These are phyloP conservation scores for Ictalurus punctatus DNA, from an alignment of 2,113 vertebrate genomes.

Conservation along the genomic window DNA sequence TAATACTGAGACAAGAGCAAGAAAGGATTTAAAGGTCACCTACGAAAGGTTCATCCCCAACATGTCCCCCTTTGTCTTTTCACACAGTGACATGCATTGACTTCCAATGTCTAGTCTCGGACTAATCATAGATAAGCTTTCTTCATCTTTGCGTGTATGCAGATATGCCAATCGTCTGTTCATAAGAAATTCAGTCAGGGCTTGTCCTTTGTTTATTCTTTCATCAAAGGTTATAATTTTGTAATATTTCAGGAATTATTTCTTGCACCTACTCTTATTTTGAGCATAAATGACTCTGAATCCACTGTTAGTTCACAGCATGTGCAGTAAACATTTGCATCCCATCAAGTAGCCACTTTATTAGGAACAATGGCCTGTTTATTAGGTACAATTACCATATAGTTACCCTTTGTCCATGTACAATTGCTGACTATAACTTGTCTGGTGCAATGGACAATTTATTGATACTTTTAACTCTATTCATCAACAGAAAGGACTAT, in stretches of 20 bases:
- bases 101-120: constrained; percentile 13
- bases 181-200: not conserved
- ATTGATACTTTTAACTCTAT: not conserved
- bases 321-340: not conserved
- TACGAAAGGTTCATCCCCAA: constrained; percentile 35
- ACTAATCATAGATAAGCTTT: constrained; percentile 20
- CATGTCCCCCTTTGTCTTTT: constrained; percentile 43
- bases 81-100: not conserved
- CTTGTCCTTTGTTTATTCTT: not conserved
- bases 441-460: not conserved
- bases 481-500: not conserved
- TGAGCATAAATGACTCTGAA: not conserved
- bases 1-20: constrained; percentile 10
- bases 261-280: not conserved
- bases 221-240: not conserved
- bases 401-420: not conserved
- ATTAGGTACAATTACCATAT: not conserved
- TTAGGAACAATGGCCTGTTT: not conserved
- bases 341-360: not conserved
- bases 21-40: constrained; percentile 49
- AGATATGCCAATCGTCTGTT: not conserved
- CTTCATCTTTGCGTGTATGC: not conserved
- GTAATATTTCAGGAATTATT: not conserved
- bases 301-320: not conserved
- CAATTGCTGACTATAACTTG: not conserved